These are phyloP conservation scores for Pangasius macronema DNA, from an alignment of 2,797 vertebrate species.

Conservation along the genomic window DNA sequence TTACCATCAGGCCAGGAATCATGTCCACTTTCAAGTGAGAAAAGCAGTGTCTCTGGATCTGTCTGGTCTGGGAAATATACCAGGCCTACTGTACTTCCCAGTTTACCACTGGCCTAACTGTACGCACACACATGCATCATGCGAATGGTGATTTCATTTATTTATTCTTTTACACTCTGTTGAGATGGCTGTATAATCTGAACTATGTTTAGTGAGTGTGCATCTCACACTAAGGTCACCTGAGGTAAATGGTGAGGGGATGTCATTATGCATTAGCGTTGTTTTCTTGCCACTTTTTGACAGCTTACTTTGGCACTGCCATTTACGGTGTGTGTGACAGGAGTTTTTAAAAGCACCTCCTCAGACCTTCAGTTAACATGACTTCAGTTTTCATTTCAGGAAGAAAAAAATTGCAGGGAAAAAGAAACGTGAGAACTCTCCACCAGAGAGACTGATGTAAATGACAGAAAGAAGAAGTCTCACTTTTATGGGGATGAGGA, in stretches of 20 bases:
- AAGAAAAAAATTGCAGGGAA: constrained; percentile 59
- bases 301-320: constrained; percentile 62
- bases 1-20: constrained; percentile 60
- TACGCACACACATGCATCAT: constrained; percentile 1
- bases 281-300: constrained; percentile 64
- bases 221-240: constrained; percentile 60
- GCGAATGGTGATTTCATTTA: constrained; percentile 31
- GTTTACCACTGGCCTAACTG: neutral
- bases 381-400: constrained; percentile 63
- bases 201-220: constrained; percentile 28
- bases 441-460: constrained; percentile 65
- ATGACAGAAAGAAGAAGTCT: constrained; percentile 64
- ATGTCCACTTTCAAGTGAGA: constrained; percentile 58
- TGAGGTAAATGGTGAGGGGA: constrained; percentile 58
- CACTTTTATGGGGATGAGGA: constrained; percentile 71
- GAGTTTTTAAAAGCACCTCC: constrained; percentile 62
- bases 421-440: constrained; percentile 67
- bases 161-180: constrained; percentile 24
- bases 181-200: constrained; percentile 28
- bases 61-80: neutral
- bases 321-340: constrained; percentile 63
- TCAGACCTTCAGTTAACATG: constrained; percentile 62
- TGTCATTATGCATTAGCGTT: constrained; percentile 65
- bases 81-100: constrained; percentile 2
- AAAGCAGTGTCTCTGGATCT: neutral